Base-by-base conservation (phyloP, 2,113 vertebrate genomes). In the Bubo scandiacus region DNA sequence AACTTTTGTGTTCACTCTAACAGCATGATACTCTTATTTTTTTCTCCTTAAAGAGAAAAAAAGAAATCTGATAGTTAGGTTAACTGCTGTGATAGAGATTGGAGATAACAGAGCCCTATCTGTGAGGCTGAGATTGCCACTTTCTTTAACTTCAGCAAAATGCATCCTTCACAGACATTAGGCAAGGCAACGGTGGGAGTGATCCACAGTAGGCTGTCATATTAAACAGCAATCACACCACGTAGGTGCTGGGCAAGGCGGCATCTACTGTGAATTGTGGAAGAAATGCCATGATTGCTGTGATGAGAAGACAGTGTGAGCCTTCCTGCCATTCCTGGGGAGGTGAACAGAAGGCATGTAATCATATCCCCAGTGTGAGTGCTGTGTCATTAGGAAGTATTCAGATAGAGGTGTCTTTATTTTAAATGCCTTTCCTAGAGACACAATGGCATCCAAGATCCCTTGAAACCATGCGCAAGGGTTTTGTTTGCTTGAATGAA, bases 81-180 rank as follows among this genome's bases (percentile, higher is more conserved):
- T 92, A 92, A 83, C 92, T 90, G 67, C 82, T 96, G 92, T 82
- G 85, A 74, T 32, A 78, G 67, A 66, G 62, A 90, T 59, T 90
- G 63, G 87, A 81, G 75, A 86, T 36, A 91, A 63, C n/a, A 45
- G 51, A 80, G 18, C 29, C 17, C 54, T 91, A 3, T 15, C 58
- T 90, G 66, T 43, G 61, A 88, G 66, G 30, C 47, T 40, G 51
- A 95, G 67, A 96, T 73, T 80, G 51, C 3, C 67, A 34, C 58
- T 92, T 93, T 88, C 62, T 80, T 90, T 62, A 62, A 66, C 74
- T 88, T 70, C 51, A 40, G 38, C 27, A 92, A 71, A 94, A 92
- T 43, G 2, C 12, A 36, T 43, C 38, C 17, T 96, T 79, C 45
- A 15, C 11, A 52, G 78, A n/a, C 30, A 38, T 91, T 36, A 77